phyloP scores from a whole-genome alignment of 2,888 invertebrate genomes.

The Chydorus sphaericus region DNA sequence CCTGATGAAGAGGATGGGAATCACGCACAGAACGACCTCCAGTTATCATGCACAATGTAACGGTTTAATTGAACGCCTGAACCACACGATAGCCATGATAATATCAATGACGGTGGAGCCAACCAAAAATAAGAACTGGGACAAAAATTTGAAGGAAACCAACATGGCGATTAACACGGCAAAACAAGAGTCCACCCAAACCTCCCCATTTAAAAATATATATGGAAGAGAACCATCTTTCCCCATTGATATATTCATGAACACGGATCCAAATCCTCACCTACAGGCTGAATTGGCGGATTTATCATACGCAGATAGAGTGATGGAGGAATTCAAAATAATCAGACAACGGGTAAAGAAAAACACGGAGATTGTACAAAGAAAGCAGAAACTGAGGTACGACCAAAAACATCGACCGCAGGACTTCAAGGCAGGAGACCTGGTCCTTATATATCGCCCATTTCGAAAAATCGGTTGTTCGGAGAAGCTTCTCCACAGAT shows the following conservation, averaged over 20 bases:
- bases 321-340: neutral
- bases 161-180: slow-evolving; percentile 19
- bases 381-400: neutral
- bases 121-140: slow-evolving; percentile 19
- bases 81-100: slow-evolving; percentile 19
- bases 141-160: slow-evolving; percentile 15
- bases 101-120: slow-evolving; percentile 18
- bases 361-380: neutral
- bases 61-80: slow-evolving; percentile 21
- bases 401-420: neutral
- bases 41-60: slow-evolving; percentile 19
- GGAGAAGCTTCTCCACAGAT: slow-evolving; percentile 5
- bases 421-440: neutral
- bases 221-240: slow-evolving; percentile 13
- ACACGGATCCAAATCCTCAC: neutral
- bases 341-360: neutral
- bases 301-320: neutral
- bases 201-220: slow-evolving; percentile 19
- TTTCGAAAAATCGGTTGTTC: neutral
- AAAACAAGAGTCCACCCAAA: slow-evolving; percentile 15
- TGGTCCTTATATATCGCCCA: neutral
- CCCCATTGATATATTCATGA: neutral
- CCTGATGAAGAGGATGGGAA: slow-evolving; percentile 10
- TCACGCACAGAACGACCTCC: slow-evolving; percentile 20
- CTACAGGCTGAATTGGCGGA: neutral